phyloP scores from a whole-genome alignment of 2,113 vertebrate genomes.

The Zosterops borbonicus region DNA sequence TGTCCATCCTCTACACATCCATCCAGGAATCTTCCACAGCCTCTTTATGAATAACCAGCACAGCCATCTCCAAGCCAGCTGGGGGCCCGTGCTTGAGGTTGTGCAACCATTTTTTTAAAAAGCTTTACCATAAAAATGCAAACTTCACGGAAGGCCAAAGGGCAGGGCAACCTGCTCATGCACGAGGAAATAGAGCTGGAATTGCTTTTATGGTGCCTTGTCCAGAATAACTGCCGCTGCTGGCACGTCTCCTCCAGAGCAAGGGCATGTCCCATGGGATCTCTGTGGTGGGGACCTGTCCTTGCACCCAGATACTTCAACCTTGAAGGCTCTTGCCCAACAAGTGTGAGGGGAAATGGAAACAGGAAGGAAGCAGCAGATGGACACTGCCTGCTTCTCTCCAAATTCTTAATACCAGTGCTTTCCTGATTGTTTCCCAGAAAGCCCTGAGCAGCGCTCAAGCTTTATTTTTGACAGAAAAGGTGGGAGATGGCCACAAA shows the following conservation, averaged over 20 bases:
- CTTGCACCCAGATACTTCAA: no score
- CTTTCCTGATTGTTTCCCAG: background rate
- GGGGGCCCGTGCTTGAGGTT: background rate
- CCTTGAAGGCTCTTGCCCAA: background rate
- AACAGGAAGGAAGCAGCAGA: background rate
- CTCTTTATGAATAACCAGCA: background rate
- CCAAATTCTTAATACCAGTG: background rate
- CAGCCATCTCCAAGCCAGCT: rapidly evolving
- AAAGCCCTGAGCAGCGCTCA: background rate
- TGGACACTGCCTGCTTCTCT: background rate
- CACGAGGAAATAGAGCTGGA: background rate
- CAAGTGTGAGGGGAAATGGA: background rate
- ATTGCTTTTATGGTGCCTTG: background rate
- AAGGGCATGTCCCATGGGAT: background rate
- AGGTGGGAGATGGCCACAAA: background rate
- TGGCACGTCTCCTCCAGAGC: background rate
- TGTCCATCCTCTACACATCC: rapidly evolving
- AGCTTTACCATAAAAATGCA: background rate
- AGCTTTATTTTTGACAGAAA: background rate
- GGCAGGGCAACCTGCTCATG: background rate
- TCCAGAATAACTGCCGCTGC: rapidly evolving
- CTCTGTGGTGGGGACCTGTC: background rate
- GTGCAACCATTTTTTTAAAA: background rate
- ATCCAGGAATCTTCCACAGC: background rate
- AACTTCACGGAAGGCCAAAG: background rate